phyloP scores from a whole-genome alignment of 2,888 invertebrate genomes.

The Drosophila macrothrix region DNA sequence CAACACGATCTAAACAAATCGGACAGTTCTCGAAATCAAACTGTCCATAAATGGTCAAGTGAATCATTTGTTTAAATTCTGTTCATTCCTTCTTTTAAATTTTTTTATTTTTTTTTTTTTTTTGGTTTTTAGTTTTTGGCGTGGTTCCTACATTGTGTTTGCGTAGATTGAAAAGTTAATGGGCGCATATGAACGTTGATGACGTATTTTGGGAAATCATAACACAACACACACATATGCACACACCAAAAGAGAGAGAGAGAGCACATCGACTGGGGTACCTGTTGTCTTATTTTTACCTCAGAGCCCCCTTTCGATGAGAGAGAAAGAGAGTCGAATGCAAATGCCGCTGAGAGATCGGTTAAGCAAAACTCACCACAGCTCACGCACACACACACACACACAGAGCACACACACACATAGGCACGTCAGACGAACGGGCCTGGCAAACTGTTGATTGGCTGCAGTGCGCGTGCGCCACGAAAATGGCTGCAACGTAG shows the following conservation, averaged over 20 bases:
- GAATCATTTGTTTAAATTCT: constrained; percentile 73
- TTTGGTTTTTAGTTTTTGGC: constrained; percentile 32
- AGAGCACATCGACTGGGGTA: constrained; percentile 56
- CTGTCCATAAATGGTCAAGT: constrained; percentile 78
- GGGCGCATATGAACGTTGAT: constrained; percentile 60
- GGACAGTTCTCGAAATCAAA: constrained; percentile 29
- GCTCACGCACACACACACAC: constrained; percentile 25
- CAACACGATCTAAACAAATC: constrained; percentile 46
- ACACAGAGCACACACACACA: constrained; percentile 1
- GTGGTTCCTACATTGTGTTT: constrained; percentile 54
- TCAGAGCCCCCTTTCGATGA: constrained; percentile 45
- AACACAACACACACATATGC: constrained; percentile 51
- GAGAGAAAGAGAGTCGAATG: constrained; percentile 11
- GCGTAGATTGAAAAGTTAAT: constrained; percentile 72
- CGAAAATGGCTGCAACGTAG: constrained; percentile 84
- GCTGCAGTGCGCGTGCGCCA: constrained; percentile 84
- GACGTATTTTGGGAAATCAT: constrained; percentile 80
- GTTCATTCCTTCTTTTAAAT: not conserved
- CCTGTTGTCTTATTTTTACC: constrained; percentile 78
- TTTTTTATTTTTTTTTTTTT: not conserved
- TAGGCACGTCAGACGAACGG: constrained; percentile 42
- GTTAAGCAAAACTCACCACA: constrained; percentile 50
- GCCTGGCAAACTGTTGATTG: constrained; percentile 85
- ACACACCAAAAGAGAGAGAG: not conserved
- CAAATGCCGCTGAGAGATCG: constrained; percentile 28